Base-by-base conservation (phyloP, 2,113 vertebrate species). In the Scomber scombrus region DNA sequence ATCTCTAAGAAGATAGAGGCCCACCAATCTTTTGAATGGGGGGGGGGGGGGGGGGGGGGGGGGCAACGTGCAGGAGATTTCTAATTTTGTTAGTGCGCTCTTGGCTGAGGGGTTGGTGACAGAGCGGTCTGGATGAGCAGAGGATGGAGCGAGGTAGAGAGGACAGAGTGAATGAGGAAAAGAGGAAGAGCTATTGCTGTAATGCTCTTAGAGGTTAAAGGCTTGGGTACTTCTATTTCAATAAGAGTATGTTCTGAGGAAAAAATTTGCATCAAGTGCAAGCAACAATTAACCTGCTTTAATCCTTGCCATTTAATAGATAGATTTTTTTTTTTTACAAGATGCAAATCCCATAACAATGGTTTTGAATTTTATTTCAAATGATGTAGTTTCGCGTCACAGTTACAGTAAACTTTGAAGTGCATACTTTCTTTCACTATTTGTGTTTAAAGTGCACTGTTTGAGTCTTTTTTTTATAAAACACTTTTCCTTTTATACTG, bases 1-100 rank as follows among this genome's bases (percentile, higher is more conserved):
- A 94, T 94, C 89, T 82, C 81, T 86, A 55, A 77, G 88, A 87
- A 84, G 91, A 94, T 94, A 93, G 89, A 93, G 80, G 91, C 77
- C 86, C 85, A 81, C 85, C 91, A 85, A 80, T 93, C 85, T 87
- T 84, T 86, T 79, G 84, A 90, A 88, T 86, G 51, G 62, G 76
- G 57, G 50, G 18, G 51, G 12, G 18, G 55, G 78, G 34, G 64
- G 51, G 21, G 34, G 43, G 13, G 68, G 56, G 40, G 51, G 12
- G 40, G 49, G 66, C 69, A 82, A 84, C 50, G 46, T 51, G 49
- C 23, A 14, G 75, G 86, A 85, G 85, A 91, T 86, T 93, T 94
- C 85, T 92, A 93, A 93, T 95, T 93, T 93, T 54, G 71, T 70
- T 64, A 76, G 79, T 45, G 68, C 78, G 57, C 55, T 63, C 55